phyloP scores from a whole-genome alignment of 2,888 invertebrate genomes.

The Octonoba sinensis region DNA sequence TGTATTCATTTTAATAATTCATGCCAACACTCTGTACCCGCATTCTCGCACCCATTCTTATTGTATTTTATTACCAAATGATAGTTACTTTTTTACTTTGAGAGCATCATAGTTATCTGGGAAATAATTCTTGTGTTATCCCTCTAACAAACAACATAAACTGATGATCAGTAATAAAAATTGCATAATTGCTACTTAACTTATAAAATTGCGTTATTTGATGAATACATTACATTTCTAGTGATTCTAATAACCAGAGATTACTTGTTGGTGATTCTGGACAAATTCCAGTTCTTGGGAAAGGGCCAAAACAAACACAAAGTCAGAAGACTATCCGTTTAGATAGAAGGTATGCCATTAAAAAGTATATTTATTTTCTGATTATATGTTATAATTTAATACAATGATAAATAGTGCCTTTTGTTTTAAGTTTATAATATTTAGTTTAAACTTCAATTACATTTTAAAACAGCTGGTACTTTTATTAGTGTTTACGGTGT shows the following conservation, averaged over 20 bases:
- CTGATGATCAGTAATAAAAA: neutral
- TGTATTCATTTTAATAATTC: no score
- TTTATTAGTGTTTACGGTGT: no score
- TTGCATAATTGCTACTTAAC: neutral
- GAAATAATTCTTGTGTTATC: no score
- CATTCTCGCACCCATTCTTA: no score
- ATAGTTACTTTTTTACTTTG: neutral
- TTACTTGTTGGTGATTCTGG: conserved; percentile 93
- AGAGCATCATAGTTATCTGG: no score
- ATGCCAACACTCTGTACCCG: no score
- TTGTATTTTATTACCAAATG: neutral
- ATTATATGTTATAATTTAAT: neutral
- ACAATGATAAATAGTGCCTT: neutral
- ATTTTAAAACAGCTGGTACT: neutral
- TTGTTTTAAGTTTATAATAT: neutral
- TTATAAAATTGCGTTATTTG: neutral
- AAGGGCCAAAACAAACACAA: conserved; percentile 81
- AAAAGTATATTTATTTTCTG: neutral
- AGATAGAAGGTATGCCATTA: conserved; percentile 74
- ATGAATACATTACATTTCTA: conserved; percentile 63
- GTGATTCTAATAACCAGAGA: conserved; percentile 93
- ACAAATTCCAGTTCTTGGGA: conserved; percentile 87
- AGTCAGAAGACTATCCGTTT: conserved; percentile 87
- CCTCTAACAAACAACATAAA: neutral
- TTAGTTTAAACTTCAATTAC: neutral